Percentiles rank a stretch among this genome's conserved stretches.
Evolutionary conservation across 2,113 vertebrate species (phyloP).

Genomic region (Nipponia nippon): DNA sequence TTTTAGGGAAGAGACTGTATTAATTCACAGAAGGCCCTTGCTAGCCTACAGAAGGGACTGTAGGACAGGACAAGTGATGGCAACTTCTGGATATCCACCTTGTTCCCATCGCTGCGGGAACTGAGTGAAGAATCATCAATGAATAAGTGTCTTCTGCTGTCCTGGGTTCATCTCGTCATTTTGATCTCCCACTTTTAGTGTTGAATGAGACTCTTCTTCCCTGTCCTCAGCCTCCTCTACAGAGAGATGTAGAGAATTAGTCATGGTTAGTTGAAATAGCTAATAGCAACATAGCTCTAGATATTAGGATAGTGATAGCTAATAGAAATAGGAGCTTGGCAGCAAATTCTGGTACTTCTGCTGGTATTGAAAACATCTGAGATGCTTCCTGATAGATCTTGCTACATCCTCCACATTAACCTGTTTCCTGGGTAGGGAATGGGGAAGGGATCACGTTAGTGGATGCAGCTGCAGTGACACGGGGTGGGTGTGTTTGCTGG

Average conservation of each 20-base stretch:
- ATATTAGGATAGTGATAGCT: not conserved
- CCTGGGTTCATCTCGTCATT: not conserved
- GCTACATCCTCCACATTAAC: not conserved
- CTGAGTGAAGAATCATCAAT: not conserved
- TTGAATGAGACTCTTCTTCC: not conserved
- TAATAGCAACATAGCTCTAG: not conserved
- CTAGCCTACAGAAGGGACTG: not conserved
- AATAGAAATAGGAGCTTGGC: not conserved
- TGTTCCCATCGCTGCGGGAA: not conserved
- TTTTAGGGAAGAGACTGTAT: not conserved
- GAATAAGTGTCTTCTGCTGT: not conserved
- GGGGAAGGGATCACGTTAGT: not conserved
- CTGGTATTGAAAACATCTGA: not conserved
- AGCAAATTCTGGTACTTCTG: not conserved
- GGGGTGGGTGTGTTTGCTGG: accelerated
- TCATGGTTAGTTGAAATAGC: not conserved
- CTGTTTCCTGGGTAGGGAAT: not conserved
- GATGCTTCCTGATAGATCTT: not conserved
- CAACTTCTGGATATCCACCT: not conserved
- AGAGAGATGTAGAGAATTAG: not conserved
- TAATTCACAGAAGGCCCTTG: not conserved
- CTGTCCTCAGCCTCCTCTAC: not conserved
- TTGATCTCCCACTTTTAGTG: not conserved
- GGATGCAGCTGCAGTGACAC: not conserved
- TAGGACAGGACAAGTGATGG: not conserved